Evolutionary conservation across 1,140 invertebrate genomes (phyloP).

Genomic region (Rhyzopertha dominica): DNA sequence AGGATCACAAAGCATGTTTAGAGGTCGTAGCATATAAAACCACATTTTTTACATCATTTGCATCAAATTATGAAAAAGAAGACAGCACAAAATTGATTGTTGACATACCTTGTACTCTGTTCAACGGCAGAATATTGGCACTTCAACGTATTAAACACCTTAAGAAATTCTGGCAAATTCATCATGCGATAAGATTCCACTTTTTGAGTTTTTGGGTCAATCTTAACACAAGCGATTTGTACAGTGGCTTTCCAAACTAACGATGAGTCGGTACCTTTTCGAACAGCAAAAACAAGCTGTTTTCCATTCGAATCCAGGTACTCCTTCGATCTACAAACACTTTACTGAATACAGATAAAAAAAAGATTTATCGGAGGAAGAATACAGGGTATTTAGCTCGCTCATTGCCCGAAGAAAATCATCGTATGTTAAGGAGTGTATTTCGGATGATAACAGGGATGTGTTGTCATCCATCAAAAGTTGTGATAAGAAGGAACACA

Average conservation of each 20-base stretch:
- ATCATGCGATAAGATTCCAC: constrained; percentile 55
- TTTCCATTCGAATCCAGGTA: constrained; percentile 57
- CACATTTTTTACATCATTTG: too few relatives aligned
- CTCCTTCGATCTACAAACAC: constrained; percentile 53
- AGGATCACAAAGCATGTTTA: too few relatives aligned
- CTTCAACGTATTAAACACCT: constrained; percentile 50
- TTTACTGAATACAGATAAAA: too few relatives aligned
- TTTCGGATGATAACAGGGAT: too few relatives aligned
- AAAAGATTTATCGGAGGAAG: too few relatives aligned
- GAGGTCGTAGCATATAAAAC: too few relatives aligned
- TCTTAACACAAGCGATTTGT: constrained; percentile 61
- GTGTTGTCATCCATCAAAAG: too few relatives aligned
- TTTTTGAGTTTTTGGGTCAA: constrained; percentile 47
- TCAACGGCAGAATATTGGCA: constrained; percentile 41
- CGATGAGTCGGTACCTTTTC: constrained; percentile 58
- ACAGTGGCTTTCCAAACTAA: constrained; percentile 66
- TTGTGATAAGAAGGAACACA: too few relatives aligned
- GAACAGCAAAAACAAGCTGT: constrained; percentile 60
- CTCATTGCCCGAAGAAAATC: too few relatives aligned
- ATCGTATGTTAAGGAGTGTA: too few relatives aligned
- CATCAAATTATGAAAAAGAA: neutral
- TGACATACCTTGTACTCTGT: constrained; percentile 33
- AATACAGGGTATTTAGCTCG: too few relatives aligned
- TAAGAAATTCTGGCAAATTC: constrained; percentile 57
- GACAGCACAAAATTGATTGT: neutral